Evolutionary conservation across 2,113 vertebrate species (phyloP).

Genomic region (Corydoras maculifer): DNA sequence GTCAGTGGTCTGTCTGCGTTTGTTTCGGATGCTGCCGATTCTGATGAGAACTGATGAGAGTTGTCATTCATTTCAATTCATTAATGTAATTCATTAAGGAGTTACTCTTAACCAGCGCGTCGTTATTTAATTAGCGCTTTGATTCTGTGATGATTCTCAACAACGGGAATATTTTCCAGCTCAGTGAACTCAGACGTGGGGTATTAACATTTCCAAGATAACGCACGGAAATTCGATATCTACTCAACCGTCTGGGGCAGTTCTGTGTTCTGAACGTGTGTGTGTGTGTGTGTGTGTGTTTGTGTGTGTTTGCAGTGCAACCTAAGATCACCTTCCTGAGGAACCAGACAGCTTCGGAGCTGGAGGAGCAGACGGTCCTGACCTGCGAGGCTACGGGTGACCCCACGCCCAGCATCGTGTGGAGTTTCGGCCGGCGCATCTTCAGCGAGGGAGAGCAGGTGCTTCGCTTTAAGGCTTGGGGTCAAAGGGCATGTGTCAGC

Average conservation of each 20-base stretch:
- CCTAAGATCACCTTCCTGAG: constrained; percentile 91
- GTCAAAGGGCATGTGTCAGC: constrained; percentile 15
- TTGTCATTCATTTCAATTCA: background rate
- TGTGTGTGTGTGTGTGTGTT: constrained; percentile 8
- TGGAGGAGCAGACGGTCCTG: constrained; percentile 86
- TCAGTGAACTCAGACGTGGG: constrained; percentile 5
- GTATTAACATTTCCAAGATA: constrained; percentile 10
- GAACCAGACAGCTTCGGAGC: constrained; percentile 88
- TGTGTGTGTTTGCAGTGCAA: constrained; percentile 51
- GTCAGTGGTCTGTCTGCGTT: too few relatives aligned
- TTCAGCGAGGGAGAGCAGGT: constrained; percentile 95
- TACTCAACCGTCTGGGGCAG: constrained; percentile 1
- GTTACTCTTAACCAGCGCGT: constrained; percentile 4
- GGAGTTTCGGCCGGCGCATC: constrained; percentile 80
- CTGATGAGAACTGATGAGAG: too few relatives aligned
- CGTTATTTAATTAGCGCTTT: constrained; percentile 19
- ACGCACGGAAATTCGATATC: constrained; percentile 17
- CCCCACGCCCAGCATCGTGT: constrained; percentile 89
- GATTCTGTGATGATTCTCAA: constrained; percentile 7
- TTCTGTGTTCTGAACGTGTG: background rate
- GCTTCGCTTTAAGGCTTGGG: constrained; percentile 4
- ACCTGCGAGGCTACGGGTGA: constrained; percentile 94
- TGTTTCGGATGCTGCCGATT: too few relatives aligned
- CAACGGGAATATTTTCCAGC: constrained; percentile 6
- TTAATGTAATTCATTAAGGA: background rate